Conservation (phyloP, 2,113 vertebrate genomes). For the Syrrhaptes paradoxus region DNA sequence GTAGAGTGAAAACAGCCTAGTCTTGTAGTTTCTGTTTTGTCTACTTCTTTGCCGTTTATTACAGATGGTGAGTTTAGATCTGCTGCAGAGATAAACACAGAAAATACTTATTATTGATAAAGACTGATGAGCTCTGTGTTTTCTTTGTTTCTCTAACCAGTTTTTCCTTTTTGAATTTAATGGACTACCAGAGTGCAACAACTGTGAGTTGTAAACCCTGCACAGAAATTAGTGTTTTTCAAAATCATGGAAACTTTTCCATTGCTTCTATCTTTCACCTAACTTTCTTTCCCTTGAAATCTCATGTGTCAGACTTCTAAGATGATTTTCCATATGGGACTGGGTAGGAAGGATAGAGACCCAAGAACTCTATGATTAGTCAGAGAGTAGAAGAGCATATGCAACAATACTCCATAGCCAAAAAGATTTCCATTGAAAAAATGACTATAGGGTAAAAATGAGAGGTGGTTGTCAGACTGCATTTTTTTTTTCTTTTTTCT, state of each 20-base stretch:
- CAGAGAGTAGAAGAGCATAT: not conserved
- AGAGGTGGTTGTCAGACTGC: not conserved
- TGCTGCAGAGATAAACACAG: not conserved
- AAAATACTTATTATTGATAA: not conserved
- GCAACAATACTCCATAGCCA: not conserved
- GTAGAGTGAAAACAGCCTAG: not conserved
- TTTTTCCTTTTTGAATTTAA: not conserved
- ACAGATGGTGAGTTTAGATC: not conserved
- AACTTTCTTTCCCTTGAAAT: not conserved
- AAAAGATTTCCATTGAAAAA: not conserved
- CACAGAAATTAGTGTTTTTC: not conserved
- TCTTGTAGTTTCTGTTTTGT: not conserved
- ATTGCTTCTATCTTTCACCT: not conserved
- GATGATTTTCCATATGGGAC: not conserved
- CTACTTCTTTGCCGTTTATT: not conserved
- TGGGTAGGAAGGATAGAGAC: not conserved
- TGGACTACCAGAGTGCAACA: not conserved
- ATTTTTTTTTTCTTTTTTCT: not conserved
- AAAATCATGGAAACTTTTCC: not conserved
- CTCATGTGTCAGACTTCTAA: not conserved
- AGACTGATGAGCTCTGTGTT: not conserved
- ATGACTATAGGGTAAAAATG: not conserved
- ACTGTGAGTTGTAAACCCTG: not conserved
- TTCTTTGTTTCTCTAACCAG: not conserved
- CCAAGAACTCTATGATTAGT: not conserved